Base-by-base conservation (phyloP, 2,888 invertebrate species). In the Eupithecia dodoneata region DNA sequence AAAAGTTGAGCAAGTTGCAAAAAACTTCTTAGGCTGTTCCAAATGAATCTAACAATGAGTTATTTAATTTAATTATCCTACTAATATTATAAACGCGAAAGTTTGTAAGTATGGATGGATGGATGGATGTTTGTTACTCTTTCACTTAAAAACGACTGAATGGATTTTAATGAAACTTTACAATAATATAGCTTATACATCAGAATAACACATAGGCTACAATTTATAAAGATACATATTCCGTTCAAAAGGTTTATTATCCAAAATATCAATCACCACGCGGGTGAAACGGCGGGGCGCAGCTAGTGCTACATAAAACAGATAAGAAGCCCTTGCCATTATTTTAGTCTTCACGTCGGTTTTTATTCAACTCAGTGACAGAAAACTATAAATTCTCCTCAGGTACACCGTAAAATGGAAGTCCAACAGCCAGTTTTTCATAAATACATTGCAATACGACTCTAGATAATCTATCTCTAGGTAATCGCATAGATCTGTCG, bases 401-500 rank as follows among this genome's bases (percentile, higher is more conserved):
- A 15, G 42, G 13, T 66, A 66, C 66, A 66, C 66, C 66, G 66
- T 66, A 66, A 66, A 66, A 66, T 66, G 42, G 65, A 42, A 44
- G 45, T 66, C 44, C 42, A 69, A 69, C n/a, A n/a, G 63, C 69
- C 41, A 45, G n/a, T 70, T 70, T 47, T 18, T 70, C 70, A 47
- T 70, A n/a, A 18, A 47, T 45, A 45, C 70, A 47, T 65, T 15
- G 30, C 63, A 41, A n/a, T 73, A 70, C 15, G 66, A 41, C 15
- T 66, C 42, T 7, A 73, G 71, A 71, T 76, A 76, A 73, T 59
- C 30, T 71, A 76, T 70, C 41, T 72, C 71, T 65, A 67, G 73
- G 71, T 74, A 47, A 74, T 74, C 73, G 44, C 63, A 73, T 52
- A 13, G 63, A 73, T 73, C 72, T 72, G 3, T 76, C 10, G 71